Percentiles rank a stretch among this genome's conserved stretches.
phyloP scores from a whole-genome alignment of 1,140 invertebrate species.

The Planococcus citri region DNA sequence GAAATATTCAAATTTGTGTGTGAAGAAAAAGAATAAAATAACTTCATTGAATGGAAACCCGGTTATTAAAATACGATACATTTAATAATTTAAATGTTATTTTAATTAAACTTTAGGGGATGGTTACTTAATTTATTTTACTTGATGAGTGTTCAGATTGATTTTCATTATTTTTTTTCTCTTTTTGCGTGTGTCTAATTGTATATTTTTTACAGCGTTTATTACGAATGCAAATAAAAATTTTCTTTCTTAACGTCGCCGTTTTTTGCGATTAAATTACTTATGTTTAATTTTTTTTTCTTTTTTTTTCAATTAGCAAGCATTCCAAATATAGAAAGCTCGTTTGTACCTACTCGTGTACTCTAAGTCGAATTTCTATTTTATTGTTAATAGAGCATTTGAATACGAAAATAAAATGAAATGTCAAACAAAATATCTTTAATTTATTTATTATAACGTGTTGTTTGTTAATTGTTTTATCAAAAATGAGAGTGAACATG shows the following conservation, averaged over 20 bases:
- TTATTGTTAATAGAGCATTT: background rate
- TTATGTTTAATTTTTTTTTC: too few species aligned
- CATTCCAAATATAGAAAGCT: constrained; percentile 2
- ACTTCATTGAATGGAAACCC: too few species aligned
- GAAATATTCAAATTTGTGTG: background rate
- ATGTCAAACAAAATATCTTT: background rate
- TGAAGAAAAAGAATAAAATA: background rate
- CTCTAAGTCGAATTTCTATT: constrained; percentile 1
- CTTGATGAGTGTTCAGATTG: background rate
- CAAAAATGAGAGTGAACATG: background rate
- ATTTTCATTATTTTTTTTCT: background rate
- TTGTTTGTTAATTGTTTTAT: background rate
- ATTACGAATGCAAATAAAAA: too few species aligned
- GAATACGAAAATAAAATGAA: background rate
- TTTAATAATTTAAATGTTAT: background rate
- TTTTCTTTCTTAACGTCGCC: too few species aligned
- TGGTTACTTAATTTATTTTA: constrained; percentile 1
- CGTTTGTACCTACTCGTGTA: background rate
- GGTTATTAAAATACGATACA: background rate
- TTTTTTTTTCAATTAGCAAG: background rate
- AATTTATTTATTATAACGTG: background rate
- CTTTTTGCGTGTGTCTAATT: too few species aligned
- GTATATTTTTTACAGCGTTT: too few species aligned
- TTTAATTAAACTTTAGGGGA: background rate
- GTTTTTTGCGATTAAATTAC: too few species aligned